Evolutionary conservation across 2,113 vertebrate genomes (phyloP).

Genomic region (Oostethus manadensis): DNA sequence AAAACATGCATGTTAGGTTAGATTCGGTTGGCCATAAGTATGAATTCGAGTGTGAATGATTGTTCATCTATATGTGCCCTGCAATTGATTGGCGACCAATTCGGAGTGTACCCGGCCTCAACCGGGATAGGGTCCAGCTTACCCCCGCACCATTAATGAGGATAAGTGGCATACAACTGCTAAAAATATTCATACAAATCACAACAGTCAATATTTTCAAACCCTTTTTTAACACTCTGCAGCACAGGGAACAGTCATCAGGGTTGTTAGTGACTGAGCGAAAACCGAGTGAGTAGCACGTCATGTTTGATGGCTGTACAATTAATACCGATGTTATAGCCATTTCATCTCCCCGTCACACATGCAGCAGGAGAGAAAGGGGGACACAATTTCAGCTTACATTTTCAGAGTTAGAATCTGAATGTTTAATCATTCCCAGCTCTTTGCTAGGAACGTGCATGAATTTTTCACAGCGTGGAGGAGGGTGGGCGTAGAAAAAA

Average conservation of each 20-base stretch:
- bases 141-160: too few species aligned
- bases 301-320: conserved; percentile 2
- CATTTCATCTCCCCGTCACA: neutral
- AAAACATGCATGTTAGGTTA: too few species aligned
- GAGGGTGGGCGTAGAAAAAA: conserved; percentile 11
- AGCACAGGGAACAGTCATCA: neutral
- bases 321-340: neutral
- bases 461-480: conserved; percentile 56
- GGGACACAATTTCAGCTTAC: conserved; percentile 44
- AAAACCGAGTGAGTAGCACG: neutral
- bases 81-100: too few species aligned
- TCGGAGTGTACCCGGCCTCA: too few species aligned
- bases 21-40: too few species aligned
- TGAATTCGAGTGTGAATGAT: too few species aligned
- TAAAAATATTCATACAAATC: neutral
- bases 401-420: conserved; percentile 60
- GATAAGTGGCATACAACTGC: too few species aligned
- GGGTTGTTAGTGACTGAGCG: neutral
- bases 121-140: too few species aligned
- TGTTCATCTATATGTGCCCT: too few species aligned
- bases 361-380: neutral
- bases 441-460: conserved; percentile 59
- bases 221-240: neutral
- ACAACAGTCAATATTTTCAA: neutral
- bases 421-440: conserved; percentile 65